Base-by-base conservation (phyloP, 2,113 vertebrate species). In the Sebastes fasciatus region DNA sequence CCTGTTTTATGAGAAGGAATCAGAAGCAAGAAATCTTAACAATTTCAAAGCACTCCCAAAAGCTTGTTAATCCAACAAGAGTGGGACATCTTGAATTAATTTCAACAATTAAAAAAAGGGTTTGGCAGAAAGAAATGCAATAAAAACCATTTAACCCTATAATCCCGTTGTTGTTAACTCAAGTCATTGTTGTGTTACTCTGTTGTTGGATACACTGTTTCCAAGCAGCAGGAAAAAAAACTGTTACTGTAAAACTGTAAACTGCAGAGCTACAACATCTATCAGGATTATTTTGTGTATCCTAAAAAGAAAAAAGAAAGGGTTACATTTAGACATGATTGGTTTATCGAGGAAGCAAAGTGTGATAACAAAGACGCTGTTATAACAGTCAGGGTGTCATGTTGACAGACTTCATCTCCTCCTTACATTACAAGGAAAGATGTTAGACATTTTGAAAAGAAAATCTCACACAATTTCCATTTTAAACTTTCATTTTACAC, bases 131-230 rank as follows among this genome's bases (percentile, higher is more conserved):
- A 16, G 17, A 75, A 45, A 17, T 42, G 63, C 11, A 48, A 26
- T 54, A 57, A 84, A 77, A 57, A 26, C 0, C 8, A 11, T 23
- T 57, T 43, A 13, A 57, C 5, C 9, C 10, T 13, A n/a, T 60
- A 70, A 55, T 45, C 6, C 46, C 52, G 42, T 6, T 64, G 66
- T 17, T 77, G 16, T 48, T 48, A 58, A 73, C 8, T 76, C 26
- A 11, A 3, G 57, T 81, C 52, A 68, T 13, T 83, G 19, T 60
- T 61, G 1, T 67, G 55, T 74, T 65, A 16, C 34, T 19, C 21
- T 87, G 74, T 81, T 90, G 78, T 83, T 74, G 4, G 83, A 85
- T 64, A 60, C 58, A 23, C 46, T 16, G 69, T 91, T 84, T 85
- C 88, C 58, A 85, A 74, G 66, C 74, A 88, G 58, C 74, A 12